These are phyloP conservation scores for Centruroides sculpturatus DNA, from an alignment of 1,140 invertebrate species.

Conservation along the genomic window DNA sequence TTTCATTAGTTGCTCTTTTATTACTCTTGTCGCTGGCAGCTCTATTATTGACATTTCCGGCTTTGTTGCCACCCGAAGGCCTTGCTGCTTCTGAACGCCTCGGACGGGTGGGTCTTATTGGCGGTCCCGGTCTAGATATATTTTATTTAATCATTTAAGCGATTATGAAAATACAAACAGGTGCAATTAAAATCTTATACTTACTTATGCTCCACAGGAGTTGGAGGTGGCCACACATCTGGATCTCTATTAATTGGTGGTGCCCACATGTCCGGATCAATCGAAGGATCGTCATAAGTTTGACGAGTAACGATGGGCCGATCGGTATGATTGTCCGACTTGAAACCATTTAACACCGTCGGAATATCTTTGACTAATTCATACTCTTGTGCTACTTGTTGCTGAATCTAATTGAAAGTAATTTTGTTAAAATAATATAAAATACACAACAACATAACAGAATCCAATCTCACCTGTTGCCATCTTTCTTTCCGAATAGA, in stretches of 20 bases:
- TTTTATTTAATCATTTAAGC: too few relatives aligned
- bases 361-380: constrained; percentile 74
- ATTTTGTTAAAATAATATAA: neutral
- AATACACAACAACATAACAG: constrained; percentile 5
- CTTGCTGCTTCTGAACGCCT: too few relatives aligned
- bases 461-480: constrained; percentile 48
- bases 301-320: constrained; percentile 20
- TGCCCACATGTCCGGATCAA: constrained; percentile 53
- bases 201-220: constrained; percentile 56
- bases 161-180: too few relatives aligned
- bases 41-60: neutral
- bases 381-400: constrained; percentile 76
- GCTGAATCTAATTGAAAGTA: constrained; percentile 49
- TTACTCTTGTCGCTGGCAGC: constrained; percentile 2
- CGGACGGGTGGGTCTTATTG: constrained; percentile 4
- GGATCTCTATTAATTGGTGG: constrained; percentile 52
- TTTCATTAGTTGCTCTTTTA: constrained; percentile 3
- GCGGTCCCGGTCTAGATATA: constrained; percentile 16
- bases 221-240: constrained; percentile 80
- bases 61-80: too few relatives aligned
- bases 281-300: constrained; percentile 1
- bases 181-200: neutral
- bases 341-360: constrained; percentile 47
- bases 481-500: constrained; percentile 68
- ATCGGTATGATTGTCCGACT: constrained; percentile 39